Conservation (phyloP, 2,888 invertebrate species). For the Drosophila recens region DNA sequence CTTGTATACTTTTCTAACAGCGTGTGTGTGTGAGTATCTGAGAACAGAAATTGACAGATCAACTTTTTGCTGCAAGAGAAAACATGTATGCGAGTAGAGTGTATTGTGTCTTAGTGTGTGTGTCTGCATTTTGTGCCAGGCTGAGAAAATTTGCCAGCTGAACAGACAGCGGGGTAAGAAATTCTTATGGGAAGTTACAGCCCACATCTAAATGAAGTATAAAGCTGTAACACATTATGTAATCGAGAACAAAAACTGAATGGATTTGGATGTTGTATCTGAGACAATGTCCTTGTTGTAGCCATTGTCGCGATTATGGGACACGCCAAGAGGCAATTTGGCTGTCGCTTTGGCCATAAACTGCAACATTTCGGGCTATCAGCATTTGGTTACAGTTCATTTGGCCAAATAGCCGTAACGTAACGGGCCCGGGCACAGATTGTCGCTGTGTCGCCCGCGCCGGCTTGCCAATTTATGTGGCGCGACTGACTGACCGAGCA, state of each 20-base stretch:
- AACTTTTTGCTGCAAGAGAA: conserved; percentile 53
- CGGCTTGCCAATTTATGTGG: conserved; percentile 42
- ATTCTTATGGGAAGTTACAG: conserved; percentile 21
- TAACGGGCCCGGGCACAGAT: conserved; percentile 58
- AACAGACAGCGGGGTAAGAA: conserved; percentile 49
- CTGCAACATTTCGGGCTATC: conserved; percentile 75
- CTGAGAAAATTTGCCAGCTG: conserved; percentile 60
- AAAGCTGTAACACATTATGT: conserved; percentile 56
- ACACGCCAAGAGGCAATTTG: conserved; percentile 73
- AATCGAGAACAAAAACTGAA: conserved; percentile 34
- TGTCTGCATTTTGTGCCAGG: conserved; percentile 43
- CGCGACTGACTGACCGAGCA: conserved; percentile 50
- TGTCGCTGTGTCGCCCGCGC: conserved; percentile 29
- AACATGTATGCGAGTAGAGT: conserved; percentile 14
- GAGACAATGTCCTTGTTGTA: conserved; percentile 58
- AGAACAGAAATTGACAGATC: conserved; percentile 67
- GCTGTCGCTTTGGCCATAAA: conserved; percentile 70
- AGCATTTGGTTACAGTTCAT: conserved; percentile 79
- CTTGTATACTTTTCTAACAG: conserved; percentile 23
- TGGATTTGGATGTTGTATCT: conserved; percentile 7
- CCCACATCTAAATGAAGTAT: conserved; percentile 25
- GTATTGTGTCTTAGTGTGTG: conserved; percentile 7
- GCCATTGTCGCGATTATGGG: conserved; percentile 62
- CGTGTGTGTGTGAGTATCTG: conserved; percentile 18
- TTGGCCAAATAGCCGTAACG: conserved; percentile 65